Evolutionary conservation across 2,113 vertebrate species (phyloP).

Genomic region (Istiophorus platypterus): DNA sequence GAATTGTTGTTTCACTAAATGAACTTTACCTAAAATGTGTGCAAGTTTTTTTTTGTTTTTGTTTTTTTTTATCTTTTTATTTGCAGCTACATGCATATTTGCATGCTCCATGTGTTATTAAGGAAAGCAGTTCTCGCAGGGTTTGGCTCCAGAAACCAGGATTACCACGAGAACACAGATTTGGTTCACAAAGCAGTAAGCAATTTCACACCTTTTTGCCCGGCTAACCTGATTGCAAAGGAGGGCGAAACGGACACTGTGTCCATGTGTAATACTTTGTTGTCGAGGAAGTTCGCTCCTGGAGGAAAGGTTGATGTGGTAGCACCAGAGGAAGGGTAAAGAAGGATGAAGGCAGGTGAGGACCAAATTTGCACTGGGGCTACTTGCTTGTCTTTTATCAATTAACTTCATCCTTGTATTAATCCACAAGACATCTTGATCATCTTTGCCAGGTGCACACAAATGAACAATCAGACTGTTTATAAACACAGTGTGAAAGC

Average conservation of each 20-base stretch:
- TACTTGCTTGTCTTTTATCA: conserved; percentile 7
- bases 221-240: conserved; percentile 62
- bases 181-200: conserved; percentile 65
- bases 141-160: conserved; percentile 54
- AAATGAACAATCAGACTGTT: conserved; percentile 70
- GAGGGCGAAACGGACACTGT: conserved; percentile 54
- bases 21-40: conserved; percentile 4
- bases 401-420: conserved; percentile 39
- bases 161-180: conserved; percentile 62
- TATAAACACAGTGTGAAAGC: conserved; percentile 60
- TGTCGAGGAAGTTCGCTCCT: conserved; percentile 20
- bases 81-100: conserved; percentile 28
- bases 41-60: conserved; percentile 6
- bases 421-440: conserved; percentile 49
- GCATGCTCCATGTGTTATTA: conserved; percentile 29
- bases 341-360: conserved; percentile 7
- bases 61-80: conserved; percentile 29
- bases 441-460: conserved; percentile 46
- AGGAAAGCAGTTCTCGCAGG: conserved; percentile 34
- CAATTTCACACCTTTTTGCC: conserved; percentile 73
- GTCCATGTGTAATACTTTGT: conserved; percentile 37
- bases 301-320: conserved; percentile 16
- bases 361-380: conserved; percentile 15
- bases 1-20: neutral
- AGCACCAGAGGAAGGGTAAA: neutral